Evolutionary conservation across 2,113 vertebrate genomes (phyloP).

Genomic region (Pluvianellus socialis): DNA sequence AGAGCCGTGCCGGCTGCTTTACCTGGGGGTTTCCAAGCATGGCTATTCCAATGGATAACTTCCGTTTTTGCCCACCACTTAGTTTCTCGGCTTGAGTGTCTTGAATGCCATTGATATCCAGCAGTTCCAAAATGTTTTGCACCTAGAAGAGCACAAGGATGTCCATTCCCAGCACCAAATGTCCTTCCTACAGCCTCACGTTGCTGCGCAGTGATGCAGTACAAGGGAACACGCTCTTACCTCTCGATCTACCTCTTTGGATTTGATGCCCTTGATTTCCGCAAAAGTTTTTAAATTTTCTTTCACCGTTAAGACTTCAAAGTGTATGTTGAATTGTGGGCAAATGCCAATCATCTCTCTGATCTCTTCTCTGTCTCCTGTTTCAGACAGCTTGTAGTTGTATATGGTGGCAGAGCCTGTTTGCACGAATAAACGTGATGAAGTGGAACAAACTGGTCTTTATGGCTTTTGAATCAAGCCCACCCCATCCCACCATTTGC

Average conservation of each 20-base stretch:
- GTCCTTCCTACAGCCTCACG: not conserved
- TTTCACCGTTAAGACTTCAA: constrained; percentile 87
- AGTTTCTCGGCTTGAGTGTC: constrained; percentile 83
- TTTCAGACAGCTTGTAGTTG: constrained; percentile 75
- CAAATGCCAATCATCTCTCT: constrained; percentile 84
- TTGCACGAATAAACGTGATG: not conserved
- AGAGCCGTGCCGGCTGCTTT: not conserved
- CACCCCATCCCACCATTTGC: not conserved
- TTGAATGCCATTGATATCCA: constrained; percentile 83
- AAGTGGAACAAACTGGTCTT: accelerated
- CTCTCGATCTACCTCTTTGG: constrained; percentile 69
- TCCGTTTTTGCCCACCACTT: constrained; percentile 88
- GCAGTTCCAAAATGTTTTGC: constrained; percentile 78
- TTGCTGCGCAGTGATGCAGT: not conserved
- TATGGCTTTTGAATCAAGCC: not conserved
- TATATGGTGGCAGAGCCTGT: constrained; percentile 84
- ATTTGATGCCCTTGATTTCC: constrained; percentile 87
- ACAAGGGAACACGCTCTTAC: not conserved
- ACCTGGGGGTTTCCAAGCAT: constrained; percentile 89
- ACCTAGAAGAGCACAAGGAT: constrained; percentile 72
- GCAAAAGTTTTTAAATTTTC: constrained; percentile 90
- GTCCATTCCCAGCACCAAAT: not conserved
- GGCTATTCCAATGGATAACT: constrained; percentile 86
- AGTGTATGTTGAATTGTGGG: constrained; percentile 88
- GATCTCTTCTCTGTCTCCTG: constrained; percentile 74